Conservation (phyloP, 2,888 invertebrate species). For the Caenorhabditis uteleia region DNA sequence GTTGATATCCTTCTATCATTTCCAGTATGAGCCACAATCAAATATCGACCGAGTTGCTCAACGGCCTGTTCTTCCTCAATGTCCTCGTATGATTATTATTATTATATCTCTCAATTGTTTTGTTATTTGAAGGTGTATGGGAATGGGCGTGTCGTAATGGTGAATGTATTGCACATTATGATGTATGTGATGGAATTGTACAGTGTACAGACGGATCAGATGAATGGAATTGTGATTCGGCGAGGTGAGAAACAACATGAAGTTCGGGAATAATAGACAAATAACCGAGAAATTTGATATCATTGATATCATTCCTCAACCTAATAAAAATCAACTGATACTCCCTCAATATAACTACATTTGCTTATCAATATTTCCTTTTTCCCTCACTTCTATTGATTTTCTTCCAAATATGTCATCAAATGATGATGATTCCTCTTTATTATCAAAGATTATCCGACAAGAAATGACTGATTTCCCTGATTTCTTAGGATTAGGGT, state of each 20-base stretch:
- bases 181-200: conserved; percentile 90
- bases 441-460: conserved; percentile 15
- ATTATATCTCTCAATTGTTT: background rate
- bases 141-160: conserved; percentile 73
- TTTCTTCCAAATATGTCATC: too few relatives aligned
- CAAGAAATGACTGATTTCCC: conserved; percentile 39
- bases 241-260: too few relatives aligned
- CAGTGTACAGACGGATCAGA: conserved; percentile 83
- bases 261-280: too few relatives aligned
- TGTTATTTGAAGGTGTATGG: conserved; percentile 42
- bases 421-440: conserved; percentile 2
- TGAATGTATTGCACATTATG: conserved; percentile 91
- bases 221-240: conserved; percentile 60
- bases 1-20: too few relatives aligned
- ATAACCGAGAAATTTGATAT: too few relatives aligned
- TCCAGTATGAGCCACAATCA: conserved; percentile 41
- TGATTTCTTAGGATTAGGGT: conserved; percentile 13
- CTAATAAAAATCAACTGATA: too few relatives aligned
- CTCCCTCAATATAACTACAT: too few relatives aligned
- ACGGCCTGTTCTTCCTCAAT: conserved; percentile 31
- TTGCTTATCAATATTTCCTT: too few relatives aligned
- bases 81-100: conserved; percentile 26
- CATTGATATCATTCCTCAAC: too few relatives aligned
- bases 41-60: conserved; percentile 35
- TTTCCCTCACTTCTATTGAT: too few relatives aligned